A percentile compares a stretch with the other conserved stretches of the same genome.
Conservation (phyloP, 2,888 invertebrate species). For the Eilema sororculum region DNA sequence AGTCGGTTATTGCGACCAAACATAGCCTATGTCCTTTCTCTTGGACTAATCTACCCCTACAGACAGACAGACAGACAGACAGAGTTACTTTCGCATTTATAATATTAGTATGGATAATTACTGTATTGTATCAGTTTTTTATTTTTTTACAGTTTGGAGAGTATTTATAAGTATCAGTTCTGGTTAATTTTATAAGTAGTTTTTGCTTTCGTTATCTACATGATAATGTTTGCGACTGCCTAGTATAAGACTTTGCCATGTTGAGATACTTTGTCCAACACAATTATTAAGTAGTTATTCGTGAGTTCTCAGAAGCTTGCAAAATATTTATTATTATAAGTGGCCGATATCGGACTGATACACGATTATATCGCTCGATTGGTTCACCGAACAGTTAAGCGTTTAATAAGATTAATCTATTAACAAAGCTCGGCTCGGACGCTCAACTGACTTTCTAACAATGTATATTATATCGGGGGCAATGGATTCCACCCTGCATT, state of each 20-base stretch:
- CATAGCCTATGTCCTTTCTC: too few relatives aligned
- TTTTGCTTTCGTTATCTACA: background rate
- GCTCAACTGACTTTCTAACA: background rate
- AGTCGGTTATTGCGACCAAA: too few relatives aligned
- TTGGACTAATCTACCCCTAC: too few relatives aligned
- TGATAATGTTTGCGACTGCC: background rate
- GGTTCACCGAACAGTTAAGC: slow-evolving; percentile 16
- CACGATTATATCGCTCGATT: slow-evolving; percentile 29
- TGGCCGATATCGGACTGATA: slow-evolving; percentile 35
- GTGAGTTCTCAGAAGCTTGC: slow-evolving; percentile 48
- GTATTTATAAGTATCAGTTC: too few relatives aligned
- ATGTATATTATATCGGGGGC: background rate
- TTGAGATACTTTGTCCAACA: slow-evolving; percentile 24
- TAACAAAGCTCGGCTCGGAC: background rate
- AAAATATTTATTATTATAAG: slow-evolving; percentile 44
- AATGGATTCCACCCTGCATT: too few relatives aligned
- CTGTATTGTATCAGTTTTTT: too few relatives aligned
- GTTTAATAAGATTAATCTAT: slow-evolving; percentile 19
- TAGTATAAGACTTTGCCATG: background rate
- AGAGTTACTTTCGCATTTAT: too few relatives aligned
- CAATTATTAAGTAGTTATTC: slow-evolving; percentile 47
- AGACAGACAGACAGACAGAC: too few relatives aligned
- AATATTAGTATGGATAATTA: too few relatives aligned
- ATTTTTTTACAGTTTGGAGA: too few relatives aligned
- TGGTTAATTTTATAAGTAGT: background rate